These are phyloP conservation scores for Ammodytes marinus DNA, from an alignment of 2,113 vertebrate species.

Conservation along the genomic window DNA sequence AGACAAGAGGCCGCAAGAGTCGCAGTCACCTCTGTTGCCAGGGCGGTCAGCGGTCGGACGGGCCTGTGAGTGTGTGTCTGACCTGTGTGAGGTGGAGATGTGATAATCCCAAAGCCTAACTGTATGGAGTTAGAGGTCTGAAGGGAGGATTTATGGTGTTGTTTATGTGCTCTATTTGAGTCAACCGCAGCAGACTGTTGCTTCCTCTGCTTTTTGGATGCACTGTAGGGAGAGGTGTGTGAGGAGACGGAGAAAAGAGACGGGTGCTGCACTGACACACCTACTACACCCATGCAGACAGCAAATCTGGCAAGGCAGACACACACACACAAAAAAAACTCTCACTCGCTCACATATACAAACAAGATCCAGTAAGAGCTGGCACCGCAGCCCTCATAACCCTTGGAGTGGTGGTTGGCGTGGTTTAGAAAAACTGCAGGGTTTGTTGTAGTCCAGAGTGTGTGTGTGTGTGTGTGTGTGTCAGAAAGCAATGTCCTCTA, in stretches of 20 bases:
- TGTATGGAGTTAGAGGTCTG: constrained; percentile 66
- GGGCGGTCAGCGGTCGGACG: constrained; percentile 53
- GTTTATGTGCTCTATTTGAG: constrained; percentile 72
- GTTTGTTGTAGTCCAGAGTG: constrained; percentile 47
- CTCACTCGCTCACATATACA: constrained; percentile 22
- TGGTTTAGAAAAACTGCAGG: constrained; percentile 65
- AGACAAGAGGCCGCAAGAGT: constrained; percentile 40
- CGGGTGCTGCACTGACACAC: constrained; percentile 14
- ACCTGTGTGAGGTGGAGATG: constrained; percentile 62
- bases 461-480: constrained; percentile 27
- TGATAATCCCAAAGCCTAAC: constrained; percentile 61
- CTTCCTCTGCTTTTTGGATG: constrained; percentile 66
- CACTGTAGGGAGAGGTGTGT: constrained; percentile 48
- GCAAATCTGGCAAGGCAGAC: neutral
- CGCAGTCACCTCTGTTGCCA: constrained; percentile 49
- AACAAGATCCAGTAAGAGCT: constrained; percentile 66
- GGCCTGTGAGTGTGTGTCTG: constrained; percentile 50
- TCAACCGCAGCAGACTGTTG: constrained; percentile 73
- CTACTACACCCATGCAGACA: neutral
- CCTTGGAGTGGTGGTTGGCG: constrained; percentile 47
- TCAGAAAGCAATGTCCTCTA: constrained; percentile 24
- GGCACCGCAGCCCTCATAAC: constrained; percentile 39
- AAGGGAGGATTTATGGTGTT: constrained; percentile 75
- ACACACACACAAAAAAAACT: constrained; percentile 39
- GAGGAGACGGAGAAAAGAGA: constrained; percentile 32